phyloP scores from a whole-genome alignment of 2,113 vertebrate genomes.

The Psilopogon haemacephalus region DNA sequence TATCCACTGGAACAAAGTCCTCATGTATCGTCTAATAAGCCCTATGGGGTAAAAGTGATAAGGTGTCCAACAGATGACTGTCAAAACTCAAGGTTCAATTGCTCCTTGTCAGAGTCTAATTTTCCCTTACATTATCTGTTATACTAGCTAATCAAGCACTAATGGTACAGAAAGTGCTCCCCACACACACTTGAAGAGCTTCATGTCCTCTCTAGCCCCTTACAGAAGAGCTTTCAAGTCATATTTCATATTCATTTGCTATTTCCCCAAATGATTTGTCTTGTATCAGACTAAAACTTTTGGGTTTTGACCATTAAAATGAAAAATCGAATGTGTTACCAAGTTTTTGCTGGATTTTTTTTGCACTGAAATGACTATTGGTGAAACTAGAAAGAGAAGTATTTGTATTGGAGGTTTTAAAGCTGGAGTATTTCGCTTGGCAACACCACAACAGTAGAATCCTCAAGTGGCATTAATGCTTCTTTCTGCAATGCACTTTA shows the following conservation, averaged over 20 bases:
- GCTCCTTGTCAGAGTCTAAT: conserved; percentile 61
- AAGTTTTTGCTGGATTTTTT: not conserved
- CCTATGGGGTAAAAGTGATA: conserved; percentile 15
- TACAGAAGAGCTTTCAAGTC: conserved; percentile 62
- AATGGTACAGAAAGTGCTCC: conserved; percentile 56
- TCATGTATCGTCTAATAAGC: conserved; percentile 1
- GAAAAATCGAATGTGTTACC: conserved; percentile 5
- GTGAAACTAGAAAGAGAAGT: not conserved
- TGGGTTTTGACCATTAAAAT: conserved; percentile 48
- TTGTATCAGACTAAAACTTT: conserved; percentile 56
- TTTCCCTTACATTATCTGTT: conserved; percentile 59
- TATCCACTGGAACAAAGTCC: conserved; percentile 28
- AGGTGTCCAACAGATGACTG: conserved; percentile 22
- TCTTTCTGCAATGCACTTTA: not conserved
- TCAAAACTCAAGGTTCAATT: conserved; percentile 60
- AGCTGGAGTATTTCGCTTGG: not conserved
- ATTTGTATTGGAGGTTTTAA: not conserved
- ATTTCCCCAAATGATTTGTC: conserved; percentile 60
- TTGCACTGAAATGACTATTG: not conserved
- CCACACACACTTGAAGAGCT: conserved; percentile 45
- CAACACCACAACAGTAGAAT: not conserved
- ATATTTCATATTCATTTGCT: conserved; percentile 44
- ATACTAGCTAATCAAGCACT: conserved; percentile 59
- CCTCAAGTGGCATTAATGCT: not conserved
- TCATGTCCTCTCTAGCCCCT: conserved; percentile 61